Base-by-base conservation (phyloP, 2,113 vertebrate genomes). In the Nothoprocta perdicaria region DNA sequence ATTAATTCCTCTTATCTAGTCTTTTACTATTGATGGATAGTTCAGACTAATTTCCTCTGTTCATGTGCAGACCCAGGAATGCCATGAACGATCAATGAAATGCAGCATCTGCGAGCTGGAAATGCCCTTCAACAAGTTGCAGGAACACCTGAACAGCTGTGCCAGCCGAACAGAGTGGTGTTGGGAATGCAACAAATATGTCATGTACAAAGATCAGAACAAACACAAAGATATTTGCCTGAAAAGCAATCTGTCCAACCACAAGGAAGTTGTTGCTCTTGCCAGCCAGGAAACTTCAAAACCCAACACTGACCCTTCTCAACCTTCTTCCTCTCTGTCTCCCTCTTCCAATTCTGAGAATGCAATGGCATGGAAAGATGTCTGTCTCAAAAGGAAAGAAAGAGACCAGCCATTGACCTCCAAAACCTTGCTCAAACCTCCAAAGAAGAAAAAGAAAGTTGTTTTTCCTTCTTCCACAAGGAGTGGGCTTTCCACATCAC, bases 41-140 rank as follows among this genome's bases (percentile, higher is more conserved):
- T 43, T 57, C 74, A 52, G n/a, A 75, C 18, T 29, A 4, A 50
- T 71, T 43, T 38, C 48, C 7, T 78, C 72, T 85, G 1, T 77
- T 63, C 43, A 23, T 5, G 19, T 33, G 4, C 96, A 99, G 98
- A 46, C 81, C 24, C 65, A 97, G 9, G 95, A 97, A 33, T 98
- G 97, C 61, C 76, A 40, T 4, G 92, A 97, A 55, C 95, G 96
- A 57, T 65, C 89, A 12, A 35, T n/a, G 48, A 55, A 31, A 33
- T 99, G 98, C 80, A 58, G 48, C 45, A 98, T 97, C 96, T 98
- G 98, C 9, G 75, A 98, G 23, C 94, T 98, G 81, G 95, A 97
- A 14, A 15, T 98, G 71, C 87, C 96, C 6, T 91, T 92, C 80
- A 90, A 58, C 40, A 57, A 90, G 38, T 94, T 98, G 84, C 73